Base-by-base conservation (phyloP, 2,888 invertebrate species). In the Ophonus ardosiacus region DNA sequence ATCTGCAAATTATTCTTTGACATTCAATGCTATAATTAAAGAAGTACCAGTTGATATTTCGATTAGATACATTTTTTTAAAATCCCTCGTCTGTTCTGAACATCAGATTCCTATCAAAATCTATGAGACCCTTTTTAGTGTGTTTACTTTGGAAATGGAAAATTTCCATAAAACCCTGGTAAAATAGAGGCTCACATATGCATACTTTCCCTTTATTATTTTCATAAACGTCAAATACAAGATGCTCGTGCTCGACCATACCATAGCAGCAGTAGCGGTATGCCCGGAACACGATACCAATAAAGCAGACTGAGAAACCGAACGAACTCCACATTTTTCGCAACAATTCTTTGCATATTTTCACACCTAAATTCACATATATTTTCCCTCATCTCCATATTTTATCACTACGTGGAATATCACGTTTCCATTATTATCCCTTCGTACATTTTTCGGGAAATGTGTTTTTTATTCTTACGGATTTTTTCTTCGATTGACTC, bases 261-360 rank as follows among this genome's bases (percentile, higher is more conserved):
- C 71, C 71, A n/a, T 10, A 40, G 18, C 43, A 17, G 18, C 17
- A 43, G 51, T 74, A 17, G 18, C 17, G 71, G 51, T 74, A 43
- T 74, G 71, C 43, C 6, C 0, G 10, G 17, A 68, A 68, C 68
- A 15, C 68, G 71, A 43, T 78, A 59, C 57, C 57, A 79, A 79
- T 79, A 79, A 79, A 61, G 79, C 79, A 57, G 51, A 15, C 61
- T 17, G 13, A 31, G 31, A 79, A 79, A 61, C 59, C 24, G 79
- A 59, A 59, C 57, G 79, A 59, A 59, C 10, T 79, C 31, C 59
- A 40, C 79, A 79, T 79, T 59, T 57, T 79, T 79, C 79, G 61
- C 79, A 18, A 79, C 38, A 79, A 76, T 79, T 79, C 79, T 79
- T 79, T 79, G 79, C 79, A 79, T 79, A 79, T 79, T 79, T 78